Percentiles rank a stretch among this genome's conserved stretches.
Evolutionary conservation across 2,888 invertebrate species (phyloP).

Genomic region (Mongoloraphidia duomilia): DNA sequence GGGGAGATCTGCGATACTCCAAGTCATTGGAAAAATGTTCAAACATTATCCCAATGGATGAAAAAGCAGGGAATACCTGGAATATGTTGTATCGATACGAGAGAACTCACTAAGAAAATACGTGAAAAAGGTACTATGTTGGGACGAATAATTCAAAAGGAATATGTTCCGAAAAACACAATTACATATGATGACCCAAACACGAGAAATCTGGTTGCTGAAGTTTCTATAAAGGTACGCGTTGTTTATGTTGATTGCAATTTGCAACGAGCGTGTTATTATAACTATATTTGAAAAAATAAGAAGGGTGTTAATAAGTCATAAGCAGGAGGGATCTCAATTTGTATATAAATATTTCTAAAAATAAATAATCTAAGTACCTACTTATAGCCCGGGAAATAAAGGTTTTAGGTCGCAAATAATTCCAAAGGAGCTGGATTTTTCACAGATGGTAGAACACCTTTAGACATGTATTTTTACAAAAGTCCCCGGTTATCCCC

Average conservation of each 20-base stretch:
- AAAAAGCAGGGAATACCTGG: constrained; percentile 66
- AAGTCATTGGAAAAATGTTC: constrained; percentile 77
- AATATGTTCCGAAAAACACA: constrained; percentile 30
- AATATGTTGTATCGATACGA: constrained; percentile 83
- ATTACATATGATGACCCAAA: constrained; percentile 67
- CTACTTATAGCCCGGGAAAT: not conserved
- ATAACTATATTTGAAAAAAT: constrained; percentile 10
- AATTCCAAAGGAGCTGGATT: too few relatives aligned
- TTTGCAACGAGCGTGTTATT: not conserved
- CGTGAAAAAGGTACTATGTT: constrained; percentile 78
- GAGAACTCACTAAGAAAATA: constrained; percentile 82
- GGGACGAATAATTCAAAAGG: constrained; percentile 44
- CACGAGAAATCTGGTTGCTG: constrained; percentile 69
- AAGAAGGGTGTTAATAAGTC: too few relatives aligned
- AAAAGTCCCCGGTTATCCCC: too few relatives aligned
- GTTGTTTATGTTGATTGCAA: constrained; percentile 4
- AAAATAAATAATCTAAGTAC: not conserved
- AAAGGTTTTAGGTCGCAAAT: too few relatives aligned
- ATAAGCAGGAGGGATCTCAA: too few relatives aligned
- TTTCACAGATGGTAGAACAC: too few relatives aligned
- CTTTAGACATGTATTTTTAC: too few relatives aligned
- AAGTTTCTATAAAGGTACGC: constrained; percentile 70
- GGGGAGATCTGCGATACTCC: constrained; percentile 75
- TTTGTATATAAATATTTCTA: not conserved
- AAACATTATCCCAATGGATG: constrained; percentile 78